phyloP scores from a whole-genome alignment of 2,888 invertebrate genomes.

The Ectropis crepuscularia region DNA sequence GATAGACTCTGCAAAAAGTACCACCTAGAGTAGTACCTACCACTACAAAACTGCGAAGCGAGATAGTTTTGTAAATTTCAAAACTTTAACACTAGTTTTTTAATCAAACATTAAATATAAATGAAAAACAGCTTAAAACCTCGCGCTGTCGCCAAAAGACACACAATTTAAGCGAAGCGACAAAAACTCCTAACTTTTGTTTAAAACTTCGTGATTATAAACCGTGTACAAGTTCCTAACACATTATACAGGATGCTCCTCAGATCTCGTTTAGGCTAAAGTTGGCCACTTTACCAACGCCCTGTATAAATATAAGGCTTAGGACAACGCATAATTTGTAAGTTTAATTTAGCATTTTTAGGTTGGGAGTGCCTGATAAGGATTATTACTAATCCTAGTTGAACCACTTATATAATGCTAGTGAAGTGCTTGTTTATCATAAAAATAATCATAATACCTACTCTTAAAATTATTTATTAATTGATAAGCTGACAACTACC shows the following conservation, averaged over 20 bases:
- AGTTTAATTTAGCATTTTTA: constrained; percentile 33
- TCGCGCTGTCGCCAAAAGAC: constrained; percentile 13
- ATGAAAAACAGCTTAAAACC: constrained; percentile 6
- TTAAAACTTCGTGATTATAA: constrained; percentile 27
- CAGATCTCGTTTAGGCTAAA: constrained; percentile 39
- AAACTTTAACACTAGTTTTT: not conserved
- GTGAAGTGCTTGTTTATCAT: no score
- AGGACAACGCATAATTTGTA: constrained; percentile 38
- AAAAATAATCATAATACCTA: no score
- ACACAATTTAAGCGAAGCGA: constrained; percentile 8
- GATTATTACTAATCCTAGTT: not conserved
- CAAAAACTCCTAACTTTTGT: constrained; percentile 24
- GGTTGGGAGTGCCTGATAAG: not conserved
- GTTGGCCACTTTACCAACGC: constrained; percentile 38
- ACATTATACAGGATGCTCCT: constrained; percentile 37
- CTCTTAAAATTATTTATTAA: no score
- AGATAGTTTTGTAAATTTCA: not conserved
- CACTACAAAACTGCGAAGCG: no score
- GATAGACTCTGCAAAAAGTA: no score
- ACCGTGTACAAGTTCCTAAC: constrained; percentile 18
- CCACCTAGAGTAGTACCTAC: no score
- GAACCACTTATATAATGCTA: not conserved
- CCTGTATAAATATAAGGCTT: constrained; percentile 40
- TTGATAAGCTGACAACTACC: no score
- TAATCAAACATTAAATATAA: not conserved